Conservation (phyloP, 1,140 invertebrate species). For the Aleiodes sp. region DNA sequence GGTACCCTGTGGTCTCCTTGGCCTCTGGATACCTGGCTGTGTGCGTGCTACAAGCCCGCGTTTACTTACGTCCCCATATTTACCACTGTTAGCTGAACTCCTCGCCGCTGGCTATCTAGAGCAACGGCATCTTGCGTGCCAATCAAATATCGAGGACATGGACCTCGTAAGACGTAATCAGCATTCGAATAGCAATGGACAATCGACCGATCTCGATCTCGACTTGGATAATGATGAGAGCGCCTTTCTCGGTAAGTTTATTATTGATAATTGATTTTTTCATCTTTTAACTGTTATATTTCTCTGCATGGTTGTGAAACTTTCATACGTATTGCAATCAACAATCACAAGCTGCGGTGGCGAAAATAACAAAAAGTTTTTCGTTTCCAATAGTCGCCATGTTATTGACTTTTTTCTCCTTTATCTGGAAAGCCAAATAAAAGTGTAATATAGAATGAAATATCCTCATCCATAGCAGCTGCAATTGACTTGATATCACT, state of each 20-base stretch:
- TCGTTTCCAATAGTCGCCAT: no score
- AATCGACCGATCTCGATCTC: constrained; percentile 36
- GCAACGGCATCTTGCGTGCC: constrained; percentile 13
- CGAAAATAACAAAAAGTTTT: no score
- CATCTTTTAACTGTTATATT: neutral
- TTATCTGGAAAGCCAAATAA: neutral
- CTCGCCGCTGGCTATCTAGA: constrained; percentile 56
- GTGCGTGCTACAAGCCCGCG: constrained; percentile 59
- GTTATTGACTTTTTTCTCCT: neutral
- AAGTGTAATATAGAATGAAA: neutral
- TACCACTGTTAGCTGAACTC: constrained; percentile 59
- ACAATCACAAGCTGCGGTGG: no score
- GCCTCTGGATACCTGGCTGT: constrained; percentile 62
- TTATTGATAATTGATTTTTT: constrained; percentile 24
- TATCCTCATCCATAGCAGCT: neutral
- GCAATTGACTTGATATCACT: neutral
- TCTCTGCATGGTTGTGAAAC: neutral
- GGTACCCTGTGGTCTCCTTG: constrained; percentile 61
- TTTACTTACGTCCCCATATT: constrained; percentile 57
- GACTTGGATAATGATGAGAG: constrained; percentile 53
- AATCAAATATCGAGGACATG: constrained; percentile 45
- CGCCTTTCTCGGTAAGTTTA: constrained; percentile 59
- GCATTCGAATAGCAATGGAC: constrained; percentile 39
- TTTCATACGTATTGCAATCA: no score
- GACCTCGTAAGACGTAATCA: constrained; percentile 49